Evolutionary conservation across 2,888 invertebrate genomes (phyloP), one percentile per base, ranked within the genome.

Genomic region (Oligia strigilis): DNA sequence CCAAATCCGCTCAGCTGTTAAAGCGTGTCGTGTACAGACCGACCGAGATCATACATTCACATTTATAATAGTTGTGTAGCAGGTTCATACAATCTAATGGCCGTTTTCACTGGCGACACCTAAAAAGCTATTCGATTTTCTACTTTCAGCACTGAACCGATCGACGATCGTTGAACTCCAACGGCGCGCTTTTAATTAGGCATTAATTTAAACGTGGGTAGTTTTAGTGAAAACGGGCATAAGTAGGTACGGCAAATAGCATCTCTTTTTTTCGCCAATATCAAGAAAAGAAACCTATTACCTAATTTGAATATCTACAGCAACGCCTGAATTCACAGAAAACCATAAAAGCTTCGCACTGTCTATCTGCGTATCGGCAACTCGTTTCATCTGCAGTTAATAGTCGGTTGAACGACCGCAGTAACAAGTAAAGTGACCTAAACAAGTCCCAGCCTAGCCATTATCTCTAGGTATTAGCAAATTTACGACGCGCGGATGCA

Each of bases 401-500:
- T 77, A 89, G 81, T 81, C 85, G 89, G 95, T 94, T 95, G 93
- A 95, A 95, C 89, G 95, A 94, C 94, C 95, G 83, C 81, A 81
- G 82, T 90, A 92, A 93, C 91, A 91, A 93, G 92, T 91, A 91
- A 93, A 93, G 92, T 92, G 92, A 89, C 90, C 91, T 86, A 87
- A 91, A 90, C 92, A 87, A 87, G 90, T 91, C 86, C 79, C 87
- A 82, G 87, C 84, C 92, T 93, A 93, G 91, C 92, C 91, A 93
- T 94, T 94, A 94, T 94, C 94, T 94, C 93, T 94, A 92, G 91
- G 90, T 89, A 95, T 94, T 94, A 94, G 92, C 92, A 87, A 93
- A 94, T 94, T 93, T 93, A 94, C 92, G 93, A 93, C 90, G 92
- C 94, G 92, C 91, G 93, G 91, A 91, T 91, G 90, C 87, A 88